Evolutionary conservation across 2,888 invertebrate species (phyloP).

Genomic region (Bruchidius siliquastri): DNA sequence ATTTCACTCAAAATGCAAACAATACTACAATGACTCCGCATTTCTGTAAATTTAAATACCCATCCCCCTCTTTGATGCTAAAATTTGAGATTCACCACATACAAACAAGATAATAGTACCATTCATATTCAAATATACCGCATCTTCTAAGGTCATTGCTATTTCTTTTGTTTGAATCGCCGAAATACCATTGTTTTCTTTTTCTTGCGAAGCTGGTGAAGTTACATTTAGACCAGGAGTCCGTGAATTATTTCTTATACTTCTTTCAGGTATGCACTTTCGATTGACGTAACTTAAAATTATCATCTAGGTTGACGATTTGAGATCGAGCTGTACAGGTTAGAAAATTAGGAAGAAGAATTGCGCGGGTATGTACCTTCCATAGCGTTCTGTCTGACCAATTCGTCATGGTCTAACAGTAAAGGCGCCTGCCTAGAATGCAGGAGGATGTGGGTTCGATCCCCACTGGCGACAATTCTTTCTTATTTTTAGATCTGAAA

Average conservation of each 20-base stretch:
- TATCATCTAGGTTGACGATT: too few relatives aligned
- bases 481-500: too few relatives aligned
- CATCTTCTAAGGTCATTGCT: background rate
- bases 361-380: too few relatives aligned
- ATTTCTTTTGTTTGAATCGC: background rate
- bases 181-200: background rate
- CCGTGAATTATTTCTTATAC: background rate
- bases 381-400: too few relatives aligned
- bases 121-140: background rate
- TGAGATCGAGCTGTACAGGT: too few relatives aligned
- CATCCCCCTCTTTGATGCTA: background rate
- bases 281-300: too few relatives aligned
- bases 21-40: background rate
- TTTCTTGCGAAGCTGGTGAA: background rate
- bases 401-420: too few relatives aligned
- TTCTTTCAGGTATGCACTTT: too few relatives aligned
- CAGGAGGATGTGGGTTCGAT: too few relatives aligned
- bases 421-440: too few relatives aligned
- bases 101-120: background rate
- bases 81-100: background rate
- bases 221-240: background rate
- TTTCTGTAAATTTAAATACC: background rate
- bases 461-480: too few relatives aligned
- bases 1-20: conserved; percentile 1
- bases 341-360: too few relatives aligned